These are phyloP conservation scores for Orbicella faveolata DNA, from an alignment of 64 coral and sea anemone species.

Conservation along the genomic window DNA sequence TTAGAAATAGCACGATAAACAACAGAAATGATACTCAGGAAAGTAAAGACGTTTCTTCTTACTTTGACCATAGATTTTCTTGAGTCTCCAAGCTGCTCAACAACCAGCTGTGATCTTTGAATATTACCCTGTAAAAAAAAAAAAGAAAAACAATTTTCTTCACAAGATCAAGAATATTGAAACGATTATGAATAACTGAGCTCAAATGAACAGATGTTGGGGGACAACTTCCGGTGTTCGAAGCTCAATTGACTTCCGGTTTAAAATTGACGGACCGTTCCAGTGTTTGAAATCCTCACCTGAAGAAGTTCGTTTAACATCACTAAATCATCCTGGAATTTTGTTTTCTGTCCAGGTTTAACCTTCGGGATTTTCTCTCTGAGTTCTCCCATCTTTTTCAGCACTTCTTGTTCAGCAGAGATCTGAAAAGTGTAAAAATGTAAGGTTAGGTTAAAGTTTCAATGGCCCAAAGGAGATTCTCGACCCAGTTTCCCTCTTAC, in stretches of 20 bases:
- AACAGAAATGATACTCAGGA: too few species aligned
- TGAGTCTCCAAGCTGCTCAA: slow-evolving; percentile 91
- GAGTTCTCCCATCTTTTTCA: slow-evolving; percentile 87
- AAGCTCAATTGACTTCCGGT: too few species aligned
- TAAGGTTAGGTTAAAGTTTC: background rate
- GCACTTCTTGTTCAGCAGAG: slow-evolving; percentile 86
- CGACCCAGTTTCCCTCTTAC: slow-evolving; percentile 33
- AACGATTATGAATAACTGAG: background rate
- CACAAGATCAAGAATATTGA: background rate
- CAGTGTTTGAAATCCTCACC: slow-evolving; percentile 19
- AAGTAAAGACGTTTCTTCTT: too few species aligned
- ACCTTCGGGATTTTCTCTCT: slow-evolving; percentile 79
- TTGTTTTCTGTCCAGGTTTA: slow-evolving; percentile 90
- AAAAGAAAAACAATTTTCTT: background rate
- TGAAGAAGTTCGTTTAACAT: slow-evolving; percentile 98
- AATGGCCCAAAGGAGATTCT: background rate
- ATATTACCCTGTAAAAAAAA: slow-evolving; percentile 82
- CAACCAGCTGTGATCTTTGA: slow-evolving; percentile 94
- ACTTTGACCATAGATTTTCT: slow-evolving; percentile 98
- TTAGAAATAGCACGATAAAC: too few species aligned
- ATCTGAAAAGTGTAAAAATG: slow-evolving; percentile 41
- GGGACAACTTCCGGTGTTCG: background rate
- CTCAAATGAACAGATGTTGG: background rate
- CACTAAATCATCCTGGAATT: slow-evolving; percentile 87
- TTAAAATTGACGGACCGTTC: background rate